These are phyloP conservation scores for Halictus rubicundus DNA, from an alignment of 1,140 invertebrate species.

Conservation along the genomic window DNA sequence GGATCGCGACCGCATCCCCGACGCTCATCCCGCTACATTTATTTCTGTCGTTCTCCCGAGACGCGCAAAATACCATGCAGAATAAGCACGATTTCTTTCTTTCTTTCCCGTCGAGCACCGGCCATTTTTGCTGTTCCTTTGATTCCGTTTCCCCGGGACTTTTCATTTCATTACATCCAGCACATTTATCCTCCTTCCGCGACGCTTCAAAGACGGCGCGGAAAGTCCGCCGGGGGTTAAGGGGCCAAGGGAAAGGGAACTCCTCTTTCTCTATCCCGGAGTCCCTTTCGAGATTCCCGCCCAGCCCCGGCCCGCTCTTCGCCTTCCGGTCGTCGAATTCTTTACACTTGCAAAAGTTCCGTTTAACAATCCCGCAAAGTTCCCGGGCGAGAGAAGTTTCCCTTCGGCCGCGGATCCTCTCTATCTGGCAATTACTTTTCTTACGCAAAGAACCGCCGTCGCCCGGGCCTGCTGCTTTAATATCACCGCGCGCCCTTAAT, in stretches of 20 bases:
- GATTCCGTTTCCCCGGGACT: background rate
- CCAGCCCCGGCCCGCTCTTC: too few species aligned
- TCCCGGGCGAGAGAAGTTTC: background rate
- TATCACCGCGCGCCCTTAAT: background rate
- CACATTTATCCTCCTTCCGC: conserved; percentile 7
- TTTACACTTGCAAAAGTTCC: conserved; percentile 24
- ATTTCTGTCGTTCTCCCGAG: background rate
- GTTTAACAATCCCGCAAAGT: conserved; percentile 5
- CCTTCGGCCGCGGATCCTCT: background rate
- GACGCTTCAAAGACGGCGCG: background rate
- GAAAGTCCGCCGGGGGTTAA: background rate
- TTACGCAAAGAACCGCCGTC: background rate
- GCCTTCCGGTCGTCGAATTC: background rate
- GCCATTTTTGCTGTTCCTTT: conserved; percentile 19
- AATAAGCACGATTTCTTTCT: conserved; percentile 7
- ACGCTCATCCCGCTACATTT: background rate
- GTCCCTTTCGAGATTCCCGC: background rate
- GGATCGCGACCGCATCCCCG: background rate
- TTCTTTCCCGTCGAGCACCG: background rate
- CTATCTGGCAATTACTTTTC: background rate
- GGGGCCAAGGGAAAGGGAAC: background rate
- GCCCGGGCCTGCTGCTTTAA: background rate
- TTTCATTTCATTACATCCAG: conserved; percentile 24
- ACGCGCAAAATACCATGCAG: background rate
- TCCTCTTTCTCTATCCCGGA: background rate